These are phyloP conservation scores for Drosophila buzzatii DNA, from an alignment of 2,888 invertebrate genomes.

Conservation along the genomic window DNA sequence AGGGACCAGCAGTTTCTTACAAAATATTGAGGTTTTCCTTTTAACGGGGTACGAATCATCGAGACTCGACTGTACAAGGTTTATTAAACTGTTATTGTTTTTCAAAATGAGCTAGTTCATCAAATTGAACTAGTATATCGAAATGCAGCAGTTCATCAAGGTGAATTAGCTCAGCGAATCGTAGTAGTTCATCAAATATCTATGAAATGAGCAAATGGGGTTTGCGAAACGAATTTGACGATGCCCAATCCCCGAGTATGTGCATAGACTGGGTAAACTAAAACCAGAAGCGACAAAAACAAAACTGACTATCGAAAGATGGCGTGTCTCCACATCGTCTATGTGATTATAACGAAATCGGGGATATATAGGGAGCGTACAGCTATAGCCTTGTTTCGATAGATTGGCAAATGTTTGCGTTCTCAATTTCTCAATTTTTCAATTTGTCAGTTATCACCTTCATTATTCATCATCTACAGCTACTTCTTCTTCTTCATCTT, in stretches of 20 bases:
- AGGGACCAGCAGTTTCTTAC: no score
- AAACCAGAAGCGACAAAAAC: not conserved
- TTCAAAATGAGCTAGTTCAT: not conserved
- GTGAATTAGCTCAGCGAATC: not conserved
- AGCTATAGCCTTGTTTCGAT: not conserved
- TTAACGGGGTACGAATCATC: no score
- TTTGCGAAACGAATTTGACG: not conserved
- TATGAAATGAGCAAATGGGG: not conserved
- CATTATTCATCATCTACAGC: slow-evolving; percentile 10
- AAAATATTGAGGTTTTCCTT: no score
- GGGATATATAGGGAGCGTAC: not conserved
- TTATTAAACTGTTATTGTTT: not conserved
- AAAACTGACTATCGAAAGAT: not conserved
- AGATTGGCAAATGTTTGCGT: slow-evolving; percentile 12
- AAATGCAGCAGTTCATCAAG: not conserved
- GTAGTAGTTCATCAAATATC: not conserved
- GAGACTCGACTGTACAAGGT: no score
- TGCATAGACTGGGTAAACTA: not conserved
- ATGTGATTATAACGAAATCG: not conserved
- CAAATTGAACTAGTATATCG: not conserved
- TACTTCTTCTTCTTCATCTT: not conserved
- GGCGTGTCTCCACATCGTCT: not conserved
- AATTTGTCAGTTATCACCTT: slow-evolving; percentile 16
- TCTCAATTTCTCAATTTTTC: slow-evolving; percentile 7
- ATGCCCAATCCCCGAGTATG: not conserved